These are phyloP conservation scores for Sympetrum striolatum DNA, from an alignment of 2,888 invertebrate genomes.

Conservation along the genomic window DNA sequence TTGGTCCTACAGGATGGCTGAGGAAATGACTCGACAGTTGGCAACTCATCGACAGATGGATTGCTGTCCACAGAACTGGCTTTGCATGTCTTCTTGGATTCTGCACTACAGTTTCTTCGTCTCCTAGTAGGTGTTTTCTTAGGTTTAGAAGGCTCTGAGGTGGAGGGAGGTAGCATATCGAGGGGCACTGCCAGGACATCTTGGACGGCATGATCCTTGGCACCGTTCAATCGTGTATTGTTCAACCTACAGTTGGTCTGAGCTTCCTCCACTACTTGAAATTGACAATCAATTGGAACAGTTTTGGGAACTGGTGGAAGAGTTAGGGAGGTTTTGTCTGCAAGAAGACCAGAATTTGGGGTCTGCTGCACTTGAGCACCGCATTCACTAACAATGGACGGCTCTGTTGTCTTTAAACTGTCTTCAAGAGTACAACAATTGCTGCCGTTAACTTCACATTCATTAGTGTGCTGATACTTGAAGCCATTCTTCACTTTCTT, in stretches of 20 bases:
- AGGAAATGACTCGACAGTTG: background rate
- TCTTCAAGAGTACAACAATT: background rate
- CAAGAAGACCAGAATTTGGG: background rate
- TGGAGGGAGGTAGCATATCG: constrained; percentile 16
- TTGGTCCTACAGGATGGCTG: constrained; percentile 13
- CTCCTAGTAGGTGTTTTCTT: background rate
- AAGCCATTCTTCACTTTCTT: constrained; percentile 29
- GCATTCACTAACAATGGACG: constrained; percentile 30
- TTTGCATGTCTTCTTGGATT: background rate
- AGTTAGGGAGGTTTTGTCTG: background rate
- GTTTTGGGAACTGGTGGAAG: background rate
- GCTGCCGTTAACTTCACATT: constrained; percentile 3
- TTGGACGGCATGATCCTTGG: constrained; percentile 36
- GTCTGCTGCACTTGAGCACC: constrained; percentile 7
- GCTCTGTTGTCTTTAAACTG: constrained; percentile 20
- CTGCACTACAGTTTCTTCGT: background rate
- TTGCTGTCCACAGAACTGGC: background rate
- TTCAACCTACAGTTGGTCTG: background rate
- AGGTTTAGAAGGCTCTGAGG: background rate
- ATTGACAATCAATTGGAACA: background rate
- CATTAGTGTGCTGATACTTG: constrained; percentile 8
- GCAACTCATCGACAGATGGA: background rate
- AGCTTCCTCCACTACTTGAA: constrained; percentile 10
- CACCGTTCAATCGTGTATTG: constrained; percentile 26
- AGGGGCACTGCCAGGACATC: constrained; percentile 5